Base-by-base conservation (phyloP, 1,140 invertebrate genomes). In the Spodoptera litura region DNA sequence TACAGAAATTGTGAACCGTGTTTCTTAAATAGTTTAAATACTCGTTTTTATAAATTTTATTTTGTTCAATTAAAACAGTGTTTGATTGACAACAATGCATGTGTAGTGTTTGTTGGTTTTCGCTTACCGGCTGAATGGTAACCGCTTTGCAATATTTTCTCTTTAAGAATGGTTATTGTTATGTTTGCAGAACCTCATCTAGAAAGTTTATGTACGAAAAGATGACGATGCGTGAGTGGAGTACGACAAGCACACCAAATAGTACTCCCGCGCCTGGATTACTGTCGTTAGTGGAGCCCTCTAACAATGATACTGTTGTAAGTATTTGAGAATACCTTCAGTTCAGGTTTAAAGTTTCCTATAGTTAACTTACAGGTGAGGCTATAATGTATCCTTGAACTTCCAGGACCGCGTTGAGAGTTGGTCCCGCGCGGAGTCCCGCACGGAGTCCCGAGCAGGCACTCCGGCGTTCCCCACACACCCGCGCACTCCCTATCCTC, bases 401-500 rank as follows among this genome's bases (percentile, higher is more conserved):
- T 95, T 95, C 78, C 96, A 96, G 78, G 96, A 97, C 53, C 87
- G 89, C 3, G 84, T 86, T 0, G 91, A 91, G 72, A 92, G 86
- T 68, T 93, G 91, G 91, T 93, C 91, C 4, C 88, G 88, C 13
- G 95, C 96, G 25, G 95, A 95, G 83, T 94, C 90, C 92, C 95
- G 98, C 75, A 97, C 96, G 27, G 95, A 95, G 83, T 95, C 91
- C 92, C 96, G 98, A 75, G 97, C 98, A 25, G 97, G 98, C 90
- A 99, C 98, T 3, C 98, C 98, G 20, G 97, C 97, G 56, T 99
- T 99, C 95, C 98, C 98, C 51, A 97, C 98, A 25, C 97, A 97
- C 84, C 97, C 98, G 35, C 96, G 97, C 81, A 98, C 98, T 2
- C 98, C 98, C 1, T 98, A 98, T 95, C 95, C 96, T 75, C 96